Evolutionary conservation across 2,888 invertebrate species (phyloP), one percentile per base, ranked within the genome.

Genomic region (Nephrotoma appendiculata): DNA sequence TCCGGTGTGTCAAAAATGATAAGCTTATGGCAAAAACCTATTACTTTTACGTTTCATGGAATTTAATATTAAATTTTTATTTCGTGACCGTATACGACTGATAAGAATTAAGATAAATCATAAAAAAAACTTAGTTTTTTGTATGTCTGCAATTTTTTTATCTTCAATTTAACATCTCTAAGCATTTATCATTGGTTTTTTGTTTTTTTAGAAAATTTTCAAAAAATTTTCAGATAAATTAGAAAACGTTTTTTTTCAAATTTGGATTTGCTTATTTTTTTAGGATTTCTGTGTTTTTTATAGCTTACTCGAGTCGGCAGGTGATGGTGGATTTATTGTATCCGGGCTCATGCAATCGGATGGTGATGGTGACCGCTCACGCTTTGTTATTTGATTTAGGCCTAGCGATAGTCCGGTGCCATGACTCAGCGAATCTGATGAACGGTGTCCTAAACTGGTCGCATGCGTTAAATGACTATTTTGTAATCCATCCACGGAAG

Each of bases 301-400:
- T 88, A 91, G 94, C 96, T 95, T 91, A 97, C 97, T 97, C 92
- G 96, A 97, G 92, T 96, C 97, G 91, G 96, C 96, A 90, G 97
- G 97, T 90, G 96, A 97, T 89, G 96, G 95, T 90, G 97, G 97
- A 93, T 96, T 96, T 92, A 96, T 94, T 90, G 96, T 96, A 92
- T 96, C 96, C 87, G 97, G 96, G 91, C 96, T 96, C 94, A 96
- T 96, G 92, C 96, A 96, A 91, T 96, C 97, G 91, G 96, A 96
- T 89, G 96, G 96, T 91, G 96, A 96, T 88, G 96, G 96, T 89
- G 96, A 96, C 90, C 96, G 94, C 92, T 97, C 97, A 91, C 96
- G 94, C 92, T 97, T 97, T 92, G 96, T 95, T 91, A 96, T 94
- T 89, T 94, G 94, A 89, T 94, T 93, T 85, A 92, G 90, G 88